These are phyloP conservation scores for Habroteleia sp. DNA, from an alignment of 2,888 invertebrate genomes.

Conservation along the genomic window DNA sequence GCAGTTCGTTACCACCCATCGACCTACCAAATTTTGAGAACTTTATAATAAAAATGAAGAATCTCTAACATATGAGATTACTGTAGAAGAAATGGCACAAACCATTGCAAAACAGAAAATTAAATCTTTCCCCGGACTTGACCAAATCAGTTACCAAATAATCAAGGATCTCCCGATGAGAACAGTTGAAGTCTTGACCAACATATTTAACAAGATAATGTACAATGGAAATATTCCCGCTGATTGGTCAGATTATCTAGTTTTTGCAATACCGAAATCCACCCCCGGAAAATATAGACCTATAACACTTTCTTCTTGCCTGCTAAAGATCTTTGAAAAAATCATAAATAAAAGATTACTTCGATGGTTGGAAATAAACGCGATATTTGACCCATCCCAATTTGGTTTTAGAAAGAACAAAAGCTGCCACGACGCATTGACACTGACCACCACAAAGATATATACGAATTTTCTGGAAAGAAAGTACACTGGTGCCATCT, in stretches of 20 bases:
- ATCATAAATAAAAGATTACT: neutral
- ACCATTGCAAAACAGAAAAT: too few relatives aligned
- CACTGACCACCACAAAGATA: neutral
- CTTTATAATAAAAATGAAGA: too few relatives aligned
- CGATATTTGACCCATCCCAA: conserved; percentile 3
- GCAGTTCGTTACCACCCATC: too few relatives aligned
- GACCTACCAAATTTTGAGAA: too few relatives aligned
- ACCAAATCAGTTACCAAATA: neutral
- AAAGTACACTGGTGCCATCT: neutral
- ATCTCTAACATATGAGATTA: too few relatives aligned
- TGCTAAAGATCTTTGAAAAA: neutral
- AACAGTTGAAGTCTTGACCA: neutral
- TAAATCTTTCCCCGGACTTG: neutral
- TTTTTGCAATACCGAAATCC: neutral
- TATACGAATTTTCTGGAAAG: neutral
- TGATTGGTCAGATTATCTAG: neutral
- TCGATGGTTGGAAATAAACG: conserved; percentile 1
- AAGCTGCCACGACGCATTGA: neutral
- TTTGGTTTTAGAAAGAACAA: conserved; percentile 1
- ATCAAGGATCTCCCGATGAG: neutral
- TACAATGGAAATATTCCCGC: neutral
- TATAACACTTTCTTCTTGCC: neutral
- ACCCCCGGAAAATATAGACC: neutral
- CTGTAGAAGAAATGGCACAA: too few relatives aligned
- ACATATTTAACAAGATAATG: neutral